A percentile compares a stretch with the other conserved stretches of the same genome.
phyloP scores from a whole-genome alignment of 1,140 invertebrate species.

The Bombus confusus region DNA sequence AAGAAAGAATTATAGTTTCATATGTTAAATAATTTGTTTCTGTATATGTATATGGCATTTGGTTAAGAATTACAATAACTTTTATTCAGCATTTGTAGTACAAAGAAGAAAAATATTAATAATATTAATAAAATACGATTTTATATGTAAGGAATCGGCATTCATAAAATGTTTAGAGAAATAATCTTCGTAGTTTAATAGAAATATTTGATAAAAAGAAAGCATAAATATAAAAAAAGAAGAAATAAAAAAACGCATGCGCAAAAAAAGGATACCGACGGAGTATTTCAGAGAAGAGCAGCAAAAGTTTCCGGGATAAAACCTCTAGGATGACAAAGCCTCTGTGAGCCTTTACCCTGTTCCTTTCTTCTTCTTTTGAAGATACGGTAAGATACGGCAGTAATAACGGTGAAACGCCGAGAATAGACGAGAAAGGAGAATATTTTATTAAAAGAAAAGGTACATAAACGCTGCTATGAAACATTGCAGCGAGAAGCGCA shows the following conservation, averaged over 20 bases:
- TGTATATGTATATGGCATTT: background rate
- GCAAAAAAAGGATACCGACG: background rate
- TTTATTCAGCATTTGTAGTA: background rate
- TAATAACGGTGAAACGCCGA: conserved; percentile 8
- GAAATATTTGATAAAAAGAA: conserved; percentile 20
- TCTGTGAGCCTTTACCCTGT: background rate
- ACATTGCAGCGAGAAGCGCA: background rate
- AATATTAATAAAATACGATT: background rate
- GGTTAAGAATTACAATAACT: background rate
- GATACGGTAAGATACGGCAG: conserved; percentile 21
- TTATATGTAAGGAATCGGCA: background rate
- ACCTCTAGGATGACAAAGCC: conserved; percentile 58
- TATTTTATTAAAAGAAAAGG: conserved; percentile 3
- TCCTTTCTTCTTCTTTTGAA: conserved; percentile 41
- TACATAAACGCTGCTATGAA: background rate
- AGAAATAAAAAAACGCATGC: conserved; percentile 41
- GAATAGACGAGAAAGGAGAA: background rate
- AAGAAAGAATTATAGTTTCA: background rate
- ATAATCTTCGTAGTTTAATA: background rate
- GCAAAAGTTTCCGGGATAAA: conserved; percentile 54
- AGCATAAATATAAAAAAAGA: conserved; percentile 5
- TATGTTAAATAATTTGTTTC: background rate
- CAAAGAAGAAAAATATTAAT: background rate
- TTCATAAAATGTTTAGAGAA: background rate
- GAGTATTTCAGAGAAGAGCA: conserved; percentile 11